A percentile compares a stretch with the other conserved stretches of the same genome.
These are phyloP conservation scores for Astreopora myriophthalma DNA, from an alignment of 64 coral and sea anemone species.

Conservation along the genomic window DNA sequence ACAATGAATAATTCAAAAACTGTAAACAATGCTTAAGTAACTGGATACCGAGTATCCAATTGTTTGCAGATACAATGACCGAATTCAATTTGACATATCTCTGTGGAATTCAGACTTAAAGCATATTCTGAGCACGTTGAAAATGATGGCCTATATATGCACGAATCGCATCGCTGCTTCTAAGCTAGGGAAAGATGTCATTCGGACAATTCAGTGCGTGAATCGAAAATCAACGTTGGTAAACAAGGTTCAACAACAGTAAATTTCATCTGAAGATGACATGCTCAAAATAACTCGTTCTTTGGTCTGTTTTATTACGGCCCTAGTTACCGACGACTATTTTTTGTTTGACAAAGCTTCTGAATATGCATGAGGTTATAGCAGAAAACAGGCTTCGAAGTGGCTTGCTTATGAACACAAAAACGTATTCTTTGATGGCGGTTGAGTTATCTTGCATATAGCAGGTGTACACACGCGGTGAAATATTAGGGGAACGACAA, in stretches of 20 bases:
- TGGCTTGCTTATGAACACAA: neutral
- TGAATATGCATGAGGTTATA: constrained; percentile 20
- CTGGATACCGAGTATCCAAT: constrained; percentile 44
- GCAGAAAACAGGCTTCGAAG: neutral
- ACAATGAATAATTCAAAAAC: constrained; percentile 37
- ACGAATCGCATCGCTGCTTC: neutral
- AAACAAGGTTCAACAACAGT: neutral
- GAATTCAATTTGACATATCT: constrained; percentile 39
- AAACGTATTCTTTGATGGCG: neutral
- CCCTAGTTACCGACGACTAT: neutral
- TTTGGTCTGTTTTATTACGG: neutral
- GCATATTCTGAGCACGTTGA: neutral
- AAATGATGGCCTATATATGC: neutral
- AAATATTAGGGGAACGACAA: neutral
- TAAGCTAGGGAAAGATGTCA: too few relatives aligned
- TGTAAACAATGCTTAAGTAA: neutral
- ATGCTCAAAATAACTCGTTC: neutral
- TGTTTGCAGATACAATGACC: constrained; percentile 43
- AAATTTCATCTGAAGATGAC: neutral
- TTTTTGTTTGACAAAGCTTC: neutral
- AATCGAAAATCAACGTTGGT: neutral
- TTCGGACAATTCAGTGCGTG: neutral
- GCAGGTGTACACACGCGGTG: neutral
- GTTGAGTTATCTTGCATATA: neutral
- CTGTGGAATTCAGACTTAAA: constrained; percentile 33